Conservation (phyloP, 2,888 invertebrate genomes). For the Diplazon laetatorius region DNA sequence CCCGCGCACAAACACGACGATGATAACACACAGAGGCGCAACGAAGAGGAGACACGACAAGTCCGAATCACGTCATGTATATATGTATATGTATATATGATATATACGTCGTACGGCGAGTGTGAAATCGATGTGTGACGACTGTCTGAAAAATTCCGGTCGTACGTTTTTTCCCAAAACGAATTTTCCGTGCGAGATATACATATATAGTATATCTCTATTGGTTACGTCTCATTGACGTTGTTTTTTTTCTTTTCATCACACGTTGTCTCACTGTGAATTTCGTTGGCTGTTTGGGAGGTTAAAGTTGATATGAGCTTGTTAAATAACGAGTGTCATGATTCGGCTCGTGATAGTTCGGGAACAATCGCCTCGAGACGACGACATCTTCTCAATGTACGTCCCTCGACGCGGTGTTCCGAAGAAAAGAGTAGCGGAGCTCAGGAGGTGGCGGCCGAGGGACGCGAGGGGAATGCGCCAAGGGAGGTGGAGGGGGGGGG, state of each 20-base stretch:
- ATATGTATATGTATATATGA: neutral
- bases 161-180: neutral
- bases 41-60: too few species aligned
- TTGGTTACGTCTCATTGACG: too few species aligned
- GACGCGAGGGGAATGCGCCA: neutral
- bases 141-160: neutral
- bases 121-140: too few species aligned
- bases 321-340: conserved; percentile 22
- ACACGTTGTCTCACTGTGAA: conserved; percentile 59
- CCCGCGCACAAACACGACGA: too few species aligned
- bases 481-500: neutral
- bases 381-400: conserved; percentile 55
- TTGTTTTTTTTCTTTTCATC: too few species aligned
- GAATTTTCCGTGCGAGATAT: too few species aligned
- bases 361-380: conserved; percentile 59
- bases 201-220: too few species aligned
- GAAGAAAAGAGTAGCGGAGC: conserved; percentile 25
- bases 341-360: conserved; percentile 43
- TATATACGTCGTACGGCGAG: neutral
- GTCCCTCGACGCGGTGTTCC: conserved; percentile 54
- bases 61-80: too few species aligned
- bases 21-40: too few species aligned
- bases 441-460: neutral
- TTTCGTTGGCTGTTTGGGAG: conserved; percentile 27
- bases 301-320: conserved; percentile 27